These are phyloP conservation scores for Petrocephalus microphthalmus DNA, from an alignment of 2,113 vertebrate genomes.

Conservation along the genomic window DNA sequence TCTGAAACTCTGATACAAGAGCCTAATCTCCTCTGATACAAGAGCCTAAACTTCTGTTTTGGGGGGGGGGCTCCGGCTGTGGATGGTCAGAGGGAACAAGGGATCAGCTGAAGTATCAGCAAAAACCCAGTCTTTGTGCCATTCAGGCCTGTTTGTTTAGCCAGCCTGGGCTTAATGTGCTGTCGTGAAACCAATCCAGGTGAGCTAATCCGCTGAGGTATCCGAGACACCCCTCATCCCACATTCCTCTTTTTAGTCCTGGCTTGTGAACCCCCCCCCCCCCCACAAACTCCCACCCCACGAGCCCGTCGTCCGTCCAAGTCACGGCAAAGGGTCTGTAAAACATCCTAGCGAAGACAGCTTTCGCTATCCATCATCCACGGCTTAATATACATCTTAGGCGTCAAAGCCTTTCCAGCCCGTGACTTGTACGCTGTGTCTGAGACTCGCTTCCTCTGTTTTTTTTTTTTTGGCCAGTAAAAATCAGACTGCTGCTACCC, in stretches of 20 bases:
- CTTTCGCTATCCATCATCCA: conserved; percentile 41
- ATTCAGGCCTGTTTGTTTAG: conserved; percentile 25
- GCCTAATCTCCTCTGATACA: conserved; percentile 47
- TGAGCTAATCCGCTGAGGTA: conserved; percentile 2
- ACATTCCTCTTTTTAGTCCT: not conserved
- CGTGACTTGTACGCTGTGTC: not conserved
- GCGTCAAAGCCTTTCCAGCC: not conserved
- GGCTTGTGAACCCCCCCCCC: not conserved
- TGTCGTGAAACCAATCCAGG: not conserved
- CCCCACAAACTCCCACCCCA: not conserved
- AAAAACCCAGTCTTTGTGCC: conserved; percentile 14
- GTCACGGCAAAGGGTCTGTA: not conserved
- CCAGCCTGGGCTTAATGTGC: conserved; percentile 13
- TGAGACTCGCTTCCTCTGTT: not conserved
- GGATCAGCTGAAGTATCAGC: conserved; percentile 33
- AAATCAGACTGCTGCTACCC: not conserved
- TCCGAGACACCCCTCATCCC: not conserved
- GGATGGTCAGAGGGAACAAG: conserved; percentile 9
- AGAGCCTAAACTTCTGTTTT: conserved; percentile 44
- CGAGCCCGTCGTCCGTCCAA: not conserved
- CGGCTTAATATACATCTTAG: conserved; percentile 42
- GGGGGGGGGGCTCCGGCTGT: not conserved
- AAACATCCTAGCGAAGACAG: not conserved
- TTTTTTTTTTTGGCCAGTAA: not conserved
- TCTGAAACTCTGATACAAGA: conserved; percentile 56